Evolutionary conservation across 2,888 invertebrate species (phyloP), one percentile per base, ranked within the genome.

Genomic region (Drosophila leonis): DNA sequence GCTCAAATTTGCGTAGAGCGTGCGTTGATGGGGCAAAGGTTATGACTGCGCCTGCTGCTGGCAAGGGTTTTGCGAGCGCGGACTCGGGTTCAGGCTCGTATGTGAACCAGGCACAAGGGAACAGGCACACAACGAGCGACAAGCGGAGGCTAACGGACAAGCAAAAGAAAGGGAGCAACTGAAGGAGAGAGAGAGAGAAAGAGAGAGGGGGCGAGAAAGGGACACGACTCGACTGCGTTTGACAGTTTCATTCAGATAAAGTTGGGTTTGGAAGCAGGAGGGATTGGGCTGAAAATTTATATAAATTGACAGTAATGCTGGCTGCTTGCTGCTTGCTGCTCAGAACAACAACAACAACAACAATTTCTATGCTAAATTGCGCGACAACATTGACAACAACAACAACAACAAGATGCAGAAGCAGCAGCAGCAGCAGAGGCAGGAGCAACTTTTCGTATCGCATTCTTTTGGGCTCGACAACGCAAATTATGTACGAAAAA

Each of bases 281-380:
- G 61, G 44, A 18, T 9, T 7, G 15, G 18, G 35, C 8, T 78
- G 79, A 79, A 82, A 86, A 86, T 84, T 83, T 84, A 86, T 84
- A 84, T 84, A 84, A 84, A 84, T 84, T 84, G 86, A 86, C 86
- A 83, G 86, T 83, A 86, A 86, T 84, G 81, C 82, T 82, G 77
- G 68, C 66, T 66, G 81, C 81, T 68, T 65, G 64, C 49, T 42
- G 48, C 33, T 61, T 31, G 29, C 35, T 77, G 68, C 64, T 69
- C 75, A 48, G 59, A 63, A 62, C 82, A 80, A 65, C 69, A 80
- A 78, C 82, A 65, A 64, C 80, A 75, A 75, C 80, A 80, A 68
- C 59, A 80, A 77, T 54, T 78, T 65, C 66, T 71, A 69, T 75
- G 82, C 68, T 69, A 82, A 77, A 79, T 79, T 72, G 80, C 78